Base-by-base conservation (phyloP, 2,888 invertebrate species). In the Dendrolimus houi region DNA sequence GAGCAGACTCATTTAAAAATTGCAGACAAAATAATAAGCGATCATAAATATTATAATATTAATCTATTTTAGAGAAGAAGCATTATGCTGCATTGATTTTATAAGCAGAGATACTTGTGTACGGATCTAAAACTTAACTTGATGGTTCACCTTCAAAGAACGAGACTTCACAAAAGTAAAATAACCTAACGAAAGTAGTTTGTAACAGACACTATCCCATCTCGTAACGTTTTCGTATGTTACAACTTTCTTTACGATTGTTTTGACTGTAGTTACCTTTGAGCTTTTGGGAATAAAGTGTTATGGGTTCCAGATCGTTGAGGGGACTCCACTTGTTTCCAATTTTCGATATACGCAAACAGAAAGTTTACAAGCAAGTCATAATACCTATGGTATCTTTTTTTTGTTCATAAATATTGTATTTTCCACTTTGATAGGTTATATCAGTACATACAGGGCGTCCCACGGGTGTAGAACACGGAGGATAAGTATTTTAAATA, bases 151-250 rank as follows among this genome's bases (percentile, higher is more conserved):
- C 74, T 72, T 74, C 67, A 62, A 65, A 75, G 68, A 70, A 61
- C 59, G 59, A 58, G 40, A 63, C 69, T 71, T 68, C 62, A 71
- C 70, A 67, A 75, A 82, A 84, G 73, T 84, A 82, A 76, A 77
- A 83, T 81, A 78, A 73, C 64, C 71, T 71, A 72, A 69, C 72
- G 68, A 72, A 75, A 78, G 75, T 74, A 77, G 75, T 79, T 81
- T 63, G 68, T 63, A 72, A 74, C 73, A 74, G 75, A 70, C 72
- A 68, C 69, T 74, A 75, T 72, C 68, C 64, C 67, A 69, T 65
- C 64, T 10, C 47, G 47, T 66, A 64, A 69, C 68, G 67, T 69
- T 72, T 72, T 68, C 65, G 65, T 65, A 71, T 67, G 65, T 73
- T 69, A 70, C 68, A 69, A 74, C 67, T 79, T 75, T 72, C 63